These are phyloP conservation scores for Pollachius pollachius DNA, from an alignment of 2,113 vertebrate species.

Conservation along the genomic window DNA sequence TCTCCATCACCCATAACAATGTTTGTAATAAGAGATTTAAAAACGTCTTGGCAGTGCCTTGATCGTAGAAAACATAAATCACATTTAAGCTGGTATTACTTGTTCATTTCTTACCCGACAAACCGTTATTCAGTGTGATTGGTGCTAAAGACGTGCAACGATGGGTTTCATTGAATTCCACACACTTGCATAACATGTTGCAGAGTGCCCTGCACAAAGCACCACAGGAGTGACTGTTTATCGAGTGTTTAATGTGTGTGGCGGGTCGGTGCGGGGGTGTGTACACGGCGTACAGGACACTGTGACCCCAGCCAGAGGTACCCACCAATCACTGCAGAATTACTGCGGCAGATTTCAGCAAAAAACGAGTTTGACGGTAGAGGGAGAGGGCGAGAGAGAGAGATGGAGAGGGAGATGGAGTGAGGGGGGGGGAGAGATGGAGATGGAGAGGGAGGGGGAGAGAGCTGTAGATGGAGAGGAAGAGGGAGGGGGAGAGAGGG, in stretches of 20 bases:
- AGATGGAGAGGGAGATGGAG: neutral
- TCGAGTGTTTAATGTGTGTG: constrained; percentile 15
- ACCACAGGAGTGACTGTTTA: no score
- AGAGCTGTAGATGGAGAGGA: neutral
- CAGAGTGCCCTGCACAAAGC: no score
- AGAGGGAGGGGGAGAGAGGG: neutral
- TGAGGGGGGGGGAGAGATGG: neutral
- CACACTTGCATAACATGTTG: no score
- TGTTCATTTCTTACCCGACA: no score
- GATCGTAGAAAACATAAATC: no score
- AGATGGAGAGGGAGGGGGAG: neutral
- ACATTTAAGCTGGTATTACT: no score
- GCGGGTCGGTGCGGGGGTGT: neutral
- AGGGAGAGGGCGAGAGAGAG: neutral
- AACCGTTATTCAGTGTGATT: no score
- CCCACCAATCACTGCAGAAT: constrained; percentile 46
- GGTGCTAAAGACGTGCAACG: no score
- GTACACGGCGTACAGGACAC: constrained; percentile 31
- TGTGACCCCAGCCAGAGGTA: constrained; percentile 31
- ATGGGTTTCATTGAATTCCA: no score
- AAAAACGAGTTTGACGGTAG: neutral
- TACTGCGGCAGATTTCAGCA: constrained; percentile 37
- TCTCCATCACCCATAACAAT: no score
- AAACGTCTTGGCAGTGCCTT: no score
- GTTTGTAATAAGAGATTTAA: no score